phyloP scores from a whole-genome alignment of 2,113 vertebrate genomes.

The Hippopotamus amphibius region DNA sequence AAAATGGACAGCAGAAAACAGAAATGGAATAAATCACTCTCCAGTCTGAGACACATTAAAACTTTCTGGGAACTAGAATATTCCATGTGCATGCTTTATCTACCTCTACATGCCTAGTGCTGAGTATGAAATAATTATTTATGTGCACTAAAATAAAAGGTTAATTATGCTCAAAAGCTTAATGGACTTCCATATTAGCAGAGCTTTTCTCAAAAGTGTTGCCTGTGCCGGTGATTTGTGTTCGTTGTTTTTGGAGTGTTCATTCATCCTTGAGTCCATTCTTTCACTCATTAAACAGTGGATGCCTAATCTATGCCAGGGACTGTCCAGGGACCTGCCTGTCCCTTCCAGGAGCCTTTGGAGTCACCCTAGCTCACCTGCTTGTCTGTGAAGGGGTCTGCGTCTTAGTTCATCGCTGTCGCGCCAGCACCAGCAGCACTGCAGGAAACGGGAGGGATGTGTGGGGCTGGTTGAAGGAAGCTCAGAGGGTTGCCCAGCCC shows the following conservation, averaged over 20 bases:
- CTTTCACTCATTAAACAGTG: background rate
- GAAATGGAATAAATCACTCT: background rate
- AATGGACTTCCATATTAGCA: slow-evolving; percentile 51
- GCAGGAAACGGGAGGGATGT: accelerated
- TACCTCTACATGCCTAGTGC: background rate
- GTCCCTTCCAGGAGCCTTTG: background rate
- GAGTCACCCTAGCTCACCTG: background rate
- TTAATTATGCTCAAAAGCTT: slow-evolving; percentile 62
- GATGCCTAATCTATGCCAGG: background rate
- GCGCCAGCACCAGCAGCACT: no score
- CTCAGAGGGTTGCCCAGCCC: accelerated
- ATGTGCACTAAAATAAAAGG: slow-evolving; percentile 51
- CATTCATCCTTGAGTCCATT: background rate
- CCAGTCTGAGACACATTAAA: background rate
- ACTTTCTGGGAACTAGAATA: background rate
- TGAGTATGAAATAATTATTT: slow-evolving; percentile 52
- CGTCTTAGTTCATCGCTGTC: background rate
- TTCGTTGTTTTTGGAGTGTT: slow-evolving; percentile 51
- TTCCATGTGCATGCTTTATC: background rate
- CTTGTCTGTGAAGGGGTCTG: accelerated
- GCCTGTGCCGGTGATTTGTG: background rate
- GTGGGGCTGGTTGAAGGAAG: background rate
- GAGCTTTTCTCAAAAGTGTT: slow-evolving; percentile 18
- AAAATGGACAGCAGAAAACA: background rate
- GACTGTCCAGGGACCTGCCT: background rate